Evolutionary conservation across 1,140 invertebrate genomes (phyloP).

Genomic region (Pectinophora gossypiella): DNA sequence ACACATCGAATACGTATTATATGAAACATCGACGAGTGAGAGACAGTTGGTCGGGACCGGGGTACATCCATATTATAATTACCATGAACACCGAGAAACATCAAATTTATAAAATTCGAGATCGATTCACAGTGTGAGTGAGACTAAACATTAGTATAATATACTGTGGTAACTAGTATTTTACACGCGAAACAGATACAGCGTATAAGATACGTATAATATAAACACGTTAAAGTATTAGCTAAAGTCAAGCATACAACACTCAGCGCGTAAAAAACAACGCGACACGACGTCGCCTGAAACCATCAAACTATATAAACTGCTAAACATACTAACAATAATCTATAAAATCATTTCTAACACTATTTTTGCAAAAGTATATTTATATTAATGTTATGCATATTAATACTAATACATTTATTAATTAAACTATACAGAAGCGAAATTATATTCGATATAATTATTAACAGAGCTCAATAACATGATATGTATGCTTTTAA

Average conservation of each 20-base stretch:
- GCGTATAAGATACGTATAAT: background rate
- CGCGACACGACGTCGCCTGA: too few relatives aligned
- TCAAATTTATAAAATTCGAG: background rate
- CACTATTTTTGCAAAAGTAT: too few relatives aligned
- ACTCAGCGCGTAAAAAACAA: background rate
- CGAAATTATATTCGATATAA: too few relatives aligned
- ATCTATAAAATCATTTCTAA: too few relatives aligned
- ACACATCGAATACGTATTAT: conserved; percentile 5
- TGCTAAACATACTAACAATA: too few relatives aligned
- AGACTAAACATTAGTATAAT: too few relatives aligned
- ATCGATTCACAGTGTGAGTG: background rate
- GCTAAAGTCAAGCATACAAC: background rate
- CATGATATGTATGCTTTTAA: too few relatives aligned
- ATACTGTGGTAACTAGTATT: background rate
- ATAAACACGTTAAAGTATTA: background rate
- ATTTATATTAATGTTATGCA: too few relatives aligned
- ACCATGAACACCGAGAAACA: background rate
- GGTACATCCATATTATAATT: background rate
- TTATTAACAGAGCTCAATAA: too few relatives aligned
- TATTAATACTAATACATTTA: too few relatives aligned
- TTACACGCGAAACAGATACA: background rate
- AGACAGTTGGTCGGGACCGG: background rate
- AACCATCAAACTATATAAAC: too few relatives aligned
- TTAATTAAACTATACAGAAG: too few relatives aligned
- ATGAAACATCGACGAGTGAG: background rate